phyloP scores from a whole-genome alignment of 2,797 vertebrate genomes.

The Periparus ater region DNA sequence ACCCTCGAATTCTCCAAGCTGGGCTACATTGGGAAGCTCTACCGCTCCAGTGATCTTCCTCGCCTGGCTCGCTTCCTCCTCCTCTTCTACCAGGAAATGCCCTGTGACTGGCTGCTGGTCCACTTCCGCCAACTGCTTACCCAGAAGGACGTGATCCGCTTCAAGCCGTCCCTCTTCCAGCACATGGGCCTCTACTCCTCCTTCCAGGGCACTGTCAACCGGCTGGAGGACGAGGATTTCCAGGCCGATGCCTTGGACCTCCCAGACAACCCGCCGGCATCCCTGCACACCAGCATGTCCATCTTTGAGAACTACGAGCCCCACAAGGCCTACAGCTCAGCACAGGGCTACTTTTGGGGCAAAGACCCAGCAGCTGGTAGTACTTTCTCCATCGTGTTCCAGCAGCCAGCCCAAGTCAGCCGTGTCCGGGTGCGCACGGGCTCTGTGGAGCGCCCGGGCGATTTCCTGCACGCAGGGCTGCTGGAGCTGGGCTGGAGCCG shows the following conservation, averaged over 20 bases:
- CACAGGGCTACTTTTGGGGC: slow-evolving; percentile 84
- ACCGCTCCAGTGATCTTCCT: slow-evolving; percentile 80
- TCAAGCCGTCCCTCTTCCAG: slow-evolving; percentile 85
- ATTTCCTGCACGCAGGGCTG: slow-evolving; percentile 72
- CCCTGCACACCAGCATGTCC: slow-evolving; percentile 72
- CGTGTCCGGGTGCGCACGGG: slow-evolving; percentile 79
- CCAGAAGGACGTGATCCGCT: slow-evolving; percentile 78
- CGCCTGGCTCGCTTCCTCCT: slow-evolving; percentile 82
- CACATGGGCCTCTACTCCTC: slow-evolving; percentile 82
- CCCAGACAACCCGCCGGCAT: slow-evolving; percentile 70
- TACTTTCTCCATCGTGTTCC: slow-evolving; percentile 77
- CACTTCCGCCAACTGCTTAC: slow-evolving; percentile 82
- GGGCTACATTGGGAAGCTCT: slow-evolving; percentile 88
- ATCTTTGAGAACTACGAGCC: slow-evolving; percentile 71
- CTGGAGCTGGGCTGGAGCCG: slow-evolving; percentile 78
- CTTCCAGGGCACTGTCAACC: slow-evolving; percentile 77
- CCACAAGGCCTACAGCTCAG: slow-evolving; percentile 76
- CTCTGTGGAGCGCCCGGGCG: slow-evolving; percentile 28
- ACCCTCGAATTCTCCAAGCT: slow-evolving; percentile 88
- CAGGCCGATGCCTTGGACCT: slow-evolving; percentile 4
- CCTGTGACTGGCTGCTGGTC: slow-evolving; percentile 84
- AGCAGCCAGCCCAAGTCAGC: slow-evolving; percentile 52
- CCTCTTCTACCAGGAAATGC: slow-evolving; percentile 89
- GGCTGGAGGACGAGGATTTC: slow-evolving; percentile 79
- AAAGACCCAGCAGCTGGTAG: slow-evolving; percentile 69